These are phyloP conservation scores for Australoheros facetus DNA, from an alignment of 2,797 vertebrate species.

Conservation along the genomic window DNA sequence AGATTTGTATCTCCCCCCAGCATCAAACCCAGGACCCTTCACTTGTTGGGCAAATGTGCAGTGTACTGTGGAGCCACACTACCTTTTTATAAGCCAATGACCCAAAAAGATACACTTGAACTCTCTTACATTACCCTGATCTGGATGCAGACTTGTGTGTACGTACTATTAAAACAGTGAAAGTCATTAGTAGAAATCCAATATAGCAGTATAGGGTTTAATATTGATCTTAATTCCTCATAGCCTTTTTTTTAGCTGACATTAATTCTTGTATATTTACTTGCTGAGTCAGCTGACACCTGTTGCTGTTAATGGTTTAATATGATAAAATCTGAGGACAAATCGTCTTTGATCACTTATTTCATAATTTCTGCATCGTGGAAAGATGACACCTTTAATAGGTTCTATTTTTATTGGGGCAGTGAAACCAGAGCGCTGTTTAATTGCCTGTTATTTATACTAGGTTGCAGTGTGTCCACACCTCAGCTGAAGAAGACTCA, in stretches of 20 bases:
- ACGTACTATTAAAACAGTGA: neutral
- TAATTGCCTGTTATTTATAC: constrained; percentile 21
- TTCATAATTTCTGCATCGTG: neutral
- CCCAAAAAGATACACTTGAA: neutral
- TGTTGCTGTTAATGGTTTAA: neutral
- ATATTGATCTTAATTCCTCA: neutral
- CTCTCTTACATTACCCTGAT: fast-evolving
- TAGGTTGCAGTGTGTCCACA: neutral
- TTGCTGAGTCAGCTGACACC: neutral
- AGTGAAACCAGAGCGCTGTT: constrained; percentile 13
- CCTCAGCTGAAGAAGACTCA: neutral
- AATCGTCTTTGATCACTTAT: neutral
- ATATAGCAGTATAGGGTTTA: neutral
- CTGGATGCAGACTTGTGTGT: neutral
- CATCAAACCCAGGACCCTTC: too few species aligned
- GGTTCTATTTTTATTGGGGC: neutral
- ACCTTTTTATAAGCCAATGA: neutral
- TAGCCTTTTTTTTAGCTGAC: neutral
- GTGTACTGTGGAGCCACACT: neutral
- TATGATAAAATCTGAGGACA: neutral
- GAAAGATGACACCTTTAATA: neutral
- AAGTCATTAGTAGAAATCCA: fast-evolving
- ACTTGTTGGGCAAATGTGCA: neutral
- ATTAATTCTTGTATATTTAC: neutral
- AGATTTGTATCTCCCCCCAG: too few species aligned